These are phyloP conservation scores for Piprites chloris DNA, from an alignment of 2,113 vertebrate genomes.

Conservation along the genomic window DNA sequence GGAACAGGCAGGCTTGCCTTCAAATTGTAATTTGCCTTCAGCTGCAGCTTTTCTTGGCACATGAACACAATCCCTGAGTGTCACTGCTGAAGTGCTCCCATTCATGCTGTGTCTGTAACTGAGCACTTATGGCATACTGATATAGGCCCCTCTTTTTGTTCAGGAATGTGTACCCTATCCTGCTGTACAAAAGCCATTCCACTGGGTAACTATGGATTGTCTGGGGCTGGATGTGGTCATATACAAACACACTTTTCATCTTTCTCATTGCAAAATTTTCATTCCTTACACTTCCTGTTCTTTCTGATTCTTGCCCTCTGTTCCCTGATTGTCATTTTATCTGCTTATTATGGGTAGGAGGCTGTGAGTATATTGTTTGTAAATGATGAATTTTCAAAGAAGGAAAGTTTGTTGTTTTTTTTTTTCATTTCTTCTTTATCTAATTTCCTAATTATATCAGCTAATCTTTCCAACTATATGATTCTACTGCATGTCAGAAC, in stretches of 20 bases:
- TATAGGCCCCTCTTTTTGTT: background rate
- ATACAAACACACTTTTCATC: background rate
- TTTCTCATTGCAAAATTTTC: background rate
- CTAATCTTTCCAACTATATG: background rate
- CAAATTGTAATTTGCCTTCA: conserved; percentile 33
- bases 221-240: background rate
- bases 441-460: background rate
- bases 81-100: background rate
- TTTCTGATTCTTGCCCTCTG: background rate
- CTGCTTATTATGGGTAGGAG: background rate
- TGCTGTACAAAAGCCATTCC: background rate
- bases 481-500: background rate
- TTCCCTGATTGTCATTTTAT: background rate
- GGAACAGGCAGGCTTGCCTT: background rate
- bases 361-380: background rate
- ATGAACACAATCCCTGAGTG: background rate
- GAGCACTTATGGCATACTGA: background rate
- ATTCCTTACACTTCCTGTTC: background rate
- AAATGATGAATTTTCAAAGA: background rate
- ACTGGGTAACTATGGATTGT: background rate
- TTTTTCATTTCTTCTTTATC: background rate
- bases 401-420: background rate
- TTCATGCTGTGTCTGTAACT: background rate
- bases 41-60: background rate
- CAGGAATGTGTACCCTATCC: background rate